phyloP scores from a whole-genome alignment of 2,797 vertebrate species.

The Kryptopterus vitreolus region DNA sequence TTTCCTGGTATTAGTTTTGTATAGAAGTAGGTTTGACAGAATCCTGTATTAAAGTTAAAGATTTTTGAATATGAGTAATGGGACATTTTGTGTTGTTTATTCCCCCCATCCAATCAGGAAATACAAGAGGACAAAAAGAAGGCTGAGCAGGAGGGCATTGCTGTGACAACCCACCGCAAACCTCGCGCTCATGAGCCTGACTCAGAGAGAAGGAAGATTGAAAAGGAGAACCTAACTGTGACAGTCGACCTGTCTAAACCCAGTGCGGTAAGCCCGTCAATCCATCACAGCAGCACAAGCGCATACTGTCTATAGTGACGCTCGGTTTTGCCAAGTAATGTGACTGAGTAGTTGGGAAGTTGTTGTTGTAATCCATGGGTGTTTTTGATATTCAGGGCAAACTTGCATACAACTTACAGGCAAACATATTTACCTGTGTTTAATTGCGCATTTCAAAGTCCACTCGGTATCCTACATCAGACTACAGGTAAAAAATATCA shows the following conservation, averaged over 20 bases:
- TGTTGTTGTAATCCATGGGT: background rate
- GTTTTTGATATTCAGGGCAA: background rate
- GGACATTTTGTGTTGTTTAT: background rate
- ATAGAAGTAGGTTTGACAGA: background rate
- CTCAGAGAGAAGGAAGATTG: conserved; percentile 67
- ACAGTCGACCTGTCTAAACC: conserved; percentile 74
- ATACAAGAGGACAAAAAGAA: conserved; percentile 89
- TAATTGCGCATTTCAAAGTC: background rate
- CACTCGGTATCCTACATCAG: background rate
- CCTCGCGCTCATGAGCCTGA: conserved; percentile 70
- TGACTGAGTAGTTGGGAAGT: background rate
- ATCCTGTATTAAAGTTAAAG: background rate
- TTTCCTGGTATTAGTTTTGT: background rate
- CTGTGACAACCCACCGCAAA: conserved; percentile 80
- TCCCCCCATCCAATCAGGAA: conserved; percentile 73
- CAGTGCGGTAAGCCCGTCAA: conserved; percentile 61
- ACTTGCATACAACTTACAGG: too few species aligned
- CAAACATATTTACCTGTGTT: conserved; percentile 6
- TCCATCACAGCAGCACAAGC: background rate
- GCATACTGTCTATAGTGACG: background rate
- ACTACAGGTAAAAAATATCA: background rate
- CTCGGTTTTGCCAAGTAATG: background rate
- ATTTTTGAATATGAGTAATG: background rate
- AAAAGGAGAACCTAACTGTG: conserved; percentile 78
- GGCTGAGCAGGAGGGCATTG: conserved; percentile 87